Conservation (phyloP, 2,797 vertebrate genomes). For the Oophaga sylvatica region DNA sequence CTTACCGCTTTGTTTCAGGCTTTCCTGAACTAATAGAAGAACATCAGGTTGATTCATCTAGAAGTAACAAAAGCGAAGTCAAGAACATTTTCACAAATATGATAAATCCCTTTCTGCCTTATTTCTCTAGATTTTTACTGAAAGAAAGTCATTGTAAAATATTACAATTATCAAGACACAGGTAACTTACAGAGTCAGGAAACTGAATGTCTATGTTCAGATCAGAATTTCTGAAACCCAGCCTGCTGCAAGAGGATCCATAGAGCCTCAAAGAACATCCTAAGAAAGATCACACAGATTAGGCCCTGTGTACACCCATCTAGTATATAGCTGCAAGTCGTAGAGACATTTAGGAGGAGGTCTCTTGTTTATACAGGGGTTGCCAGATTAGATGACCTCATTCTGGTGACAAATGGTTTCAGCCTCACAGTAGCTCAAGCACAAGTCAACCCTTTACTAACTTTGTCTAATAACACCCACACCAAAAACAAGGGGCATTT, state of each 20-base stretch:
- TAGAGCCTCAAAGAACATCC: conserved; percentile 90
- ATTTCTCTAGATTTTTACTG: background rate
- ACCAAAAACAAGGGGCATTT: too few relatives aligned
- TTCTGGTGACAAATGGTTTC: too few relatives aligned
- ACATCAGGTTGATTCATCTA: conserved; percentile 96
- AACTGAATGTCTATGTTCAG: conserved; percentile 92
- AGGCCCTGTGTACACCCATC: background rate
- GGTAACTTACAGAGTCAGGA: conserved; percentile 84
- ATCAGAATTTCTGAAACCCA: conserved; percentile 94
- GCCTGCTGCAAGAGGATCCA: conserved; percentile 89
- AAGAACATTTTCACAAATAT: background rate
- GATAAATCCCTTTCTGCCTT: background rate
- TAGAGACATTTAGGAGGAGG: too few relatives aligned
- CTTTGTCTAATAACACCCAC: too few relatives aligned
- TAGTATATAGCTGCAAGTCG: background rate
- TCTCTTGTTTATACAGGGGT: too few relatives aligned
- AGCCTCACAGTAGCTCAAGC: too few relatives aligned
- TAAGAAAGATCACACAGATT: conserved; percentile 66
- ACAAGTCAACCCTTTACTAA: too few relatives aligned
- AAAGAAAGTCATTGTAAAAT: background rate
- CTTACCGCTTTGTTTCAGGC: conserved; percentile 87
- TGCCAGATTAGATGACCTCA: too few relatives aligned
- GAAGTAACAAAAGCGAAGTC: background rate
- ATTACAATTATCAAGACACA: conserved; percentile 11
- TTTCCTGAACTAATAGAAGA: conserved; percentile 88